Evolutionary conservation across 2,113 vertebrate species (phyloP).

Genomic region (Scomber colias): DNA sequence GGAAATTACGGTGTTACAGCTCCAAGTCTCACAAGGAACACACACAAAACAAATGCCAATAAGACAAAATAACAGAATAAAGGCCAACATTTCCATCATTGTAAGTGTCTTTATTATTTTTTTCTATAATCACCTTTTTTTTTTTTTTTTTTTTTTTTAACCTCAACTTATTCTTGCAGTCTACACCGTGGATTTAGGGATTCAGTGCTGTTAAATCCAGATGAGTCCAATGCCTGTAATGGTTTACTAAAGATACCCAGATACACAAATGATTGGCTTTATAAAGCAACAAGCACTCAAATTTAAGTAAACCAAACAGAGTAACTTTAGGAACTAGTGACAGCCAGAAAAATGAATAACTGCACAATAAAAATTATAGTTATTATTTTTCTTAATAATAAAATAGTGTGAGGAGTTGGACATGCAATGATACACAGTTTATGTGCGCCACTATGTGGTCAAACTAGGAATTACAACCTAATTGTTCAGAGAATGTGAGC

Average conservation of each 20-base stretch:
- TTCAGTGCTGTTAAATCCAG: not conserved
- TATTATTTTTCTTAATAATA: too few species aligned
- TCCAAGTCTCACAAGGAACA: not conserved
- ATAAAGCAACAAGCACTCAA: not conserved
- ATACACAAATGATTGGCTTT: not conserved
- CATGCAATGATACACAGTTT: not conserved
- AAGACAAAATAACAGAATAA: too few species aligned
- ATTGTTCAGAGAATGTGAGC: not conserved
- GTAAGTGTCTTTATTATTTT: not conserved
- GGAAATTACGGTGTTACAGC: too few species aligned
- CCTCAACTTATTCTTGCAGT: not conserved
- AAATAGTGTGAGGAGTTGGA: too few species aligned
- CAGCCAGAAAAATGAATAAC: not conserved
- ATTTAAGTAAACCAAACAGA: not conserved
- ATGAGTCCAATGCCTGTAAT: not conserved
- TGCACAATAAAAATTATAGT: too few species aligned
- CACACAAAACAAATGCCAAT: not conserved
- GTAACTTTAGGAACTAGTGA: not conserved
- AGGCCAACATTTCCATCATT: too few species aligned
- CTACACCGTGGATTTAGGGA: not conserved
- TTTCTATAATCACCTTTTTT: not conserved
- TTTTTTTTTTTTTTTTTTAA: not conserved
- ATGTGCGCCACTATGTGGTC: slow-evolving; percentile 47
- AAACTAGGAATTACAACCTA: not conserved
- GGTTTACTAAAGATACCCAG: not conserved